Evolutionary conservation across 2,888 invertebrate species (phyloP).

Genomic region (Oeneis ivallda): DNA sequence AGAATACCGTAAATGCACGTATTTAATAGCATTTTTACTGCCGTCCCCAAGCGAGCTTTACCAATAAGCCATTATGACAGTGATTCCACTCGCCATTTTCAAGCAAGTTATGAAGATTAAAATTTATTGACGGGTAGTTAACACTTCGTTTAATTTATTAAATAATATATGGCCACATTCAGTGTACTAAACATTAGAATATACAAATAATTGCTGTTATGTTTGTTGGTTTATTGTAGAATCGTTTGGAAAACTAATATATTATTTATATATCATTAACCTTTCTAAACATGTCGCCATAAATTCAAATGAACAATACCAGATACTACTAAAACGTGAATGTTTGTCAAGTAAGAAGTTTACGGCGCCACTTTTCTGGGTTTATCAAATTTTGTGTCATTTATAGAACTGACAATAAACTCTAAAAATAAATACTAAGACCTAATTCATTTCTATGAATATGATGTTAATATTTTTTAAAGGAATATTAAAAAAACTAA

Average conservation of each 20-base stretch:
- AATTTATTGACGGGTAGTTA: constrained; percentile 21
- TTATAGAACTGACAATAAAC: constrained; percentile 66
- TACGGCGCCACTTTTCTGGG: constrained; percentile 53
- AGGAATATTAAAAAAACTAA: no score
- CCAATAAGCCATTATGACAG: constrained; percentile 13
- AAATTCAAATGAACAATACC: constrained; percentile 53
- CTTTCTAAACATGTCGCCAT: constrained; percentile 51
- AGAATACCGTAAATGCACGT: constrained; percentile 7
- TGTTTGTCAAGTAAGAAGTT: constrained; percentile 52
- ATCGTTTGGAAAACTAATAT: constrained; percentile 15
- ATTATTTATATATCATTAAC: constrained; percentile 31
- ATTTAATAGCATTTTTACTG: constrained; percentile 18
- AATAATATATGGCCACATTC: constrained; percentile 10
- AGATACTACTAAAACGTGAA: constrained; percentile 54
- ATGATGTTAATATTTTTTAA: no score
- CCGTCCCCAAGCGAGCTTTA: constrained; percentile 13
- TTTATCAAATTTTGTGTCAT: constrained; percentile 54
- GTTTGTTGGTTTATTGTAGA: constrained; percentile 15
- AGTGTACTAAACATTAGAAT: constrained; percentile 10
- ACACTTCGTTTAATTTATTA: constrained; percentile 23
- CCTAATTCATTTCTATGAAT: constrained; percentile 64
- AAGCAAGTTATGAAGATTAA: constrained; percentile 15
- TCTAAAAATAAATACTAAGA: constrained; percentile 63
- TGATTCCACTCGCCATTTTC: constrained; percentile 10
- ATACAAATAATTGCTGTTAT: constrained; percentile 16